Evolutionary conservation across 2,113 vertebrate genomes (phyloP).

Genomic region (Jaculus jaculus): DNA sequence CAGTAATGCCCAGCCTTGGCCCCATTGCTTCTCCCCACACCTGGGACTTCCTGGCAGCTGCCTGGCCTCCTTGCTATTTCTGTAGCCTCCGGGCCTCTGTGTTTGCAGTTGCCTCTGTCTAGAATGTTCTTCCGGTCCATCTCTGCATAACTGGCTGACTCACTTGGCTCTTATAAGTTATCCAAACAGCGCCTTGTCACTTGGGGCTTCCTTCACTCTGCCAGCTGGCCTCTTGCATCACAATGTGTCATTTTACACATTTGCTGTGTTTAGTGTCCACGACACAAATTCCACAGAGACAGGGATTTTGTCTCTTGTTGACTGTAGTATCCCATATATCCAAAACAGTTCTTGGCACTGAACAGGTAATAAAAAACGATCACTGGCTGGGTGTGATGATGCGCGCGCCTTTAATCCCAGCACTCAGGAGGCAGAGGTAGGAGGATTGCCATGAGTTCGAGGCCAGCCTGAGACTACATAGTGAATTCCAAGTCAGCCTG

Average conservation of each 20-base stretch:
- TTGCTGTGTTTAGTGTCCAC: not conserved
- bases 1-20: not conserved
- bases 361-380: not conserved
- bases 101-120: not conserved
- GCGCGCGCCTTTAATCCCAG: no score
- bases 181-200: not conserved
- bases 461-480: no score
- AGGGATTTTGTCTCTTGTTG: not conserved
- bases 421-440: no score
- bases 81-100: not conserved
- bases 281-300: not conserved
- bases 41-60: not conserved
- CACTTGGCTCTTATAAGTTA: not conserved
- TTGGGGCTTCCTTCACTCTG: not conserved
- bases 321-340: not conserved
- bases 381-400: no score
- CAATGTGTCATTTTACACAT: not conserved
- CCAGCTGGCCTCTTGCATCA: not conserved
- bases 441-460: no score
- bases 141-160: not conserved
- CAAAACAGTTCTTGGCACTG: not conserved
- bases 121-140: not conserved
- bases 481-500: no score
- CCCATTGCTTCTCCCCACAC: not conserved
- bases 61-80: not conserved